Conservation (phyloP, 2,113 vertebrate species). For the pig (Sus scrofa) region T2T-Sscrofa CM000818.6:76114501-76115000, state of each 20-base stretch:
- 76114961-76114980: not conserved
- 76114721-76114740: not conserved
- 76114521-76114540: not conserved
- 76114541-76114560: conserved; percentile 38
- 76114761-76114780: not conserved
- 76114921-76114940: not conserved
- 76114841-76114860: not conserved
- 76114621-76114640: not conserved
- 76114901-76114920: not conserved
- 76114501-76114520: conserved; percentile 19
- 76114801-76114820: not conserved
- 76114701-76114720: not conserved
- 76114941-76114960: not conserved
- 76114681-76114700: not conserved
- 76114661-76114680: not conserved
- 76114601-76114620: not conserved
- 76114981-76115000: not conserved
- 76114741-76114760: not conserved
- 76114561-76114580: not conserved
- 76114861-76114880: not conserved
- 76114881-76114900: not conserved
- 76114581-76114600: not conserved
- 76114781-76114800: not conserved
- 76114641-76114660: conserved; percentile 39
- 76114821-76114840: not conserved